Evolutionary conservation across 2,888 invertebrate genomes (phyloP), one percentile per base, ranked within the genome.

Genomic region (Ptychoptera albimana): DNA sequence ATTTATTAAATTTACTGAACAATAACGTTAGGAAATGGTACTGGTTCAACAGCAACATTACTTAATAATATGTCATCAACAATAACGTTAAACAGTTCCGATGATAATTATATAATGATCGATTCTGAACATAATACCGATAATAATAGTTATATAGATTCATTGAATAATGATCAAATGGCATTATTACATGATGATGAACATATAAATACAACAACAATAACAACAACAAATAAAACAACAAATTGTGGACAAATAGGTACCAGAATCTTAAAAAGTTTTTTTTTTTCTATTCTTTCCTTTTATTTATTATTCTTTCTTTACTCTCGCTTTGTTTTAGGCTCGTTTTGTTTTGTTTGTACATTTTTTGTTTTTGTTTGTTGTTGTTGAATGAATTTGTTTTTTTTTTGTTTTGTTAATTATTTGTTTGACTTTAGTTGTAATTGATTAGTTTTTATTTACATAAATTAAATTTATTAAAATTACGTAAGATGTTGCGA

Each of bases 81-180:
- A 34, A 42, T 51, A 43, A 50, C 45, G 38, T 37, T 44, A 10
- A 38, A 54, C 39, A 53, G 54, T 44, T 57, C 61, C 46, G 64
- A 60, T 43, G 60, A 61, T 40, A 63, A 65, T 52, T 62, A 57
- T 52, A 63, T 64, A 42, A 64, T 63, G 47, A 60, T 65, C 43
- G 64, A 66, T 51, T 64, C 65, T 10, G 45, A 47, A 39, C 43
- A 37, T 34, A 47, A 44, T 44, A 44, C 36, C 29, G 34, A 42
- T 35, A 42, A 34, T 42, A 44, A 45, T 39, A 49, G 43, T 35
- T 34, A 34, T 42, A 44, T 44, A 37, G 46, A 45, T 23, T 48
- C 50, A 35, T 16, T 47, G 15, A 48, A 52, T 46, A 49, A 46
- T 40, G 50, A 50, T 48, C 50, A 48, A 42, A 43, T 46, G 31